Percentiles rank a stretch among this genome's conserved stretches.
phyloP scores from a whole-genome alignment of 1,140 invertebrate species.

The Aplysia californica region DNA sequence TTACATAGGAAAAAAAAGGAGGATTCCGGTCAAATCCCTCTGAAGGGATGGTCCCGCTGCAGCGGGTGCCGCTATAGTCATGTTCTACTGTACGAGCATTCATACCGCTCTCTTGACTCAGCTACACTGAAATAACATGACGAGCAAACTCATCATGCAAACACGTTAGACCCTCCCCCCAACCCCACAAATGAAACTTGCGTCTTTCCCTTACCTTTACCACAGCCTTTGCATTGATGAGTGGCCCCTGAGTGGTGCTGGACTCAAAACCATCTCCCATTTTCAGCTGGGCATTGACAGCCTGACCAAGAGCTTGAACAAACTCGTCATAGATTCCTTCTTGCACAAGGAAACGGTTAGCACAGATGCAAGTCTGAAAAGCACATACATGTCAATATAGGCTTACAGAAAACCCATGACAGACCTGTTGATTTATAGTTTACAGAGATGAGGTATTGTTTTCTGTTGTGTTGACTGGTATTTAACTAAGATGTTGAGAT shows the following conservation, averaged over 20 bases:
- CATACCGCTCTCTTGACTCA: background rate
- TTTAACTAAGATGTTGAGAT: background rate
- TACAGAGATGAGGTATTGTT: background rate
- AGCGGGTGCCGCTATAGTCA: too few relatives aligned
- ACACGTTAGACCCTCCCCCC: background rate
- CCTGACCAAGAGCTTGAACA: slow-evolving; percentile 77
- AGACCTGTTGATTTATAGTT: background rate
- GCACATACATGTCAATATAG: too few relatives aligned
- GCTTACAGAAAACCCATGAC: background rate
- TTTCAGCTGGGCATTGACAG: slow-evolving; percentile 78
- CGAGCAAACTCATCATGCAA: background rate
- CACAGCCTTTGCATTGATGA: slow-evolving; percentile 90
- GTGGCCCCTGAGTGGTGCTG: slow-evolving; percentile 85
- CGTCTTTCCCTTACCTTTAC: slow-evolving; percentile 79
- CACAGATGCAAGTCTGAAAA: slow-evolving; percentile 91
- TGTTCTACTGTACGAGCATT: background rate
- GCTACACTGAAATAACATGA: background rate
- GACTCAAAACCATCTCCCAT: slow-evolving; percentile 84
- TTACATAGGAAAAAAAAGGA: too few relatives aligned
- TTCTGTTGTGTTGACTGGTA: background rate
- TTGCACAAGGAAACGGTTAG: slow-evolving; percentile 95
- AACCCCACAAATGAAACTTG: background rate
- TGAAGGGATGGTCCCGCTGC: too few relatives aligned
- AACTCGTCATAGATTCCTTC: slow-evolving; percentile 87
- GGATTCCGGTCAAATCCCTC: background rate